Evolutionary conservation across 2,888 invertebrate species (phyloP).

Genomic region (Chromoteleia sp.): DNA sequence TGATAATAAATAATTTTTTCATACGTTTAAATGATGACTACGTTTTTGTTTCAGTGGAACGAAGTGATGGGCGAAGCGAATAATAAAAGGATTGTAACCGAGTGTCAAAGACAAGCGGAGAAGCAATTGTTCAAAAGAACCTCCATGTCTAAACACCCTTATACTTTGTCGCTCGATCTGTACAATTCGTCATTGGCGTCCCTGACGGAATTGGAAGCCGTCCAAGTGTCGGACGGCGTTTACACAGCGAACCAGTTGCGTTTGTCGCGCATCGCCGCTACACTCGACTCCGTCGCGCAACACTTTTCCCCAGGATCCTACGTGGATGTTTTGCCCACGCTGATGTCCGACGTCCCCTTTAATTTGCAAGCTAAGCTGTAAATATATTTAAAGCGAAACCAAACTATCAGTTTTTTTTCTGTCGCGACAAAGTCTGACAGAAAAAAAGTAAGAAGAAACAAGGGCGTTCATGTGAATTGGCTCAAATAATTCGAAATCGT

Average conservation of each 20-base stretch:
- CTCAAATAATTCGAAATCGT: no score
- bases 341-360: constrained; percentile 71
- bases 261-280: constrained; percentile 72
- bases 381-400: constrained; percentile 50
- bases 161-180: constrained; percentile 90
- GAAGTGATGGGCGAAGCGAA: constrained; percentile 72
- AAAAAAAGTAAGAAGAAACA: no score
- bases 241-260: constrained; percentile 75
- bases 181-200: constrained; percentile 78
- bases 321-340: constrained; percentile 71
- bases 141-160: constrained; percentile 87
- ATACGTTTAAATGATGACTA: no score
- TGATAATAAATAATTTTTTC: no score
- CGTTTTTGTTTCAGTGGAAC: constrained; percentile 76
- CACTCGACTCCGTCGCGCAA: constrained; percentile 75
- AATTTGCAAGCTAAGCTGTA: constrained; percentile 80
- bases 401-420: not conserved
- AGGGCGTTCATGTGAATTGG: no score
- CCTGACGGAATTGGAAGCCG: constrained; percentile 75
- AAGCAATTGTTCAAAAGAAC: constrained; percentile 82
- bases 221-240: constrained; percentile 69
- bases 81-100: constrained; percentile 86
- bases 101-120: constrained; percentile 88
- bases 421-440: no score
- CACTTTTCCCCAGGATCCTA: constrained; percentile 76